Conservation (phyloP, 1,140 invertebrate species). For the Aphaenogaster floridana region DNA sequence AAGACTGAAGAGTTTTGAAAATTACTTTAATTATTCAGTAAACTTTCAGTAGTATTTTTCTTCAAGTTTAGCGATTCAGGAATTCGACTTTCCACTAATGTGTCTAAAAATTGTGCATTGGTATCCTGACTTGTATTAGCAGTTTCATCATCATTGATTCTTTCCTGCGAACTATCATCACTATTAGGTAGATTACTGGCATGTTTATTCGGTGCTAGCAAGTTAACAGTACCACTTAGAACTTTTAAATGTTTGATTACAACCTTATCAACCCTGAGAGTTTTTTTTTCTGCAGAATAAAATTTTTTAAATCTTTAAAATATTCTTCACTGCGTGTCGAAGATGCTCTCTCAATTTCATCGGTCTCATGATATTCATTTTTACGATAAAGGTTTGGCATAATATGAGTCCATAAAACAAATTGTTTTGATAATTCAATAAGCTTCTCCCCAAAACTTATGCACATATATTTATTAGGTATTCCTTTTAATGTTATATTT, state of each 20-base stretch:
- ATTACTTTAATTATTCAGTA: neutral
- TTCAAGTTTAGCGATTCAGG: neutral
- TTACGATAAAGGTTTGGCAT: constrained; percentile 10
- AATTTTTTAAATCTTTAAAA: constrained; percentile 16
- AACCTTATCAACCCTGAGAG: neutral
- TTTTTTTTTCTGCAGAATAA: constrained; percentile 10
- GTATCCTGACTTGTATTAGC: neutral
- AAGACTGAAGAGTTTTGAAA: neutral
- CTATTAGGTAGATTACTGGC: neutral
- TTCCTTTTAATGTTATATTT: neutral
- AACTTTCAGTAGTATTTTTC: neutral
- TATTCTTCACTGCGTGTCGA: neutral
- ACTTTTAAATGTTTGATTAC: constrained; percentile 7
- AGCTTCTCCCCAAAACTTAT: neutral
- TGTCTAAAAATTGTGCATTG: neutral
- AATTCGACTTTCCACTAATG: neutral
- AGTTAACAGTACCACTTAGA: constrained; percentile 19
- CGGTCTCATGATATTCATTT: neutral
- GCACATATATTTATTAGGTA: constrained; percentile 12
- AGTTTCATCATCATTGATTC: neutral
- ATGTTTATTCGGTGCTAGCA: neutral
- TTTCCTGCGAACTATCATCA: constrained; percentile 1
- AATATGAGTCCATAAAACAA: constrained; percentile 10
- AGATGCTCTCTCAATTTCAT: constrained; percentile 17
- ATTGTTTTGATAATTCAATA: constrained; percentile 14